A percentile compares a stretch with the other conserved stretches of the same genome.
phyloP scores from a whole-genome alignment of 2,888 invertebrate genomes.

The Perithous albicinctus region DNA sequence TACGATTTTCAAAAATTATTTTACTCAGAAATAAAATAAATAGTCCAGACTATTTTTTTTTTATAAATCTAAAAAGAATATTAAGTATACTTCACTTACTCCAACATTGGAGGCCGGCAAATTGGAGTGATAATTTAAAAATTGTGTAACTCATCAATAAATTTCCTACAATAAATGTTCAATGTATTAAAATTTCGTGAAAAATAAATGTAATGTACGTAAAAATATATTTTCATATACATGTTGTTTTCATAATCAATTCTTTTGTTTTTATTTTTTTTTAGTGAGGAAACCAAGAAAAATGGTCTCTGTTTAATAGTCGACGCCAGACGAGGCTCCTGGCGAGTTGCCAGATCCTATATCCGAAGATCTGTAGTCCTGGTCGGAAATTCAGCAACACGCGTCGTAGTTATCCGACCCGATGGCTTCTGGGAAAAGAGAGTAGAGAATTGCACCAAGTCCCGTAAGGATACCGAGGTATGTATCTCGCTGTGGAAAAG shows the following conservation, averaged over 20 bases:
- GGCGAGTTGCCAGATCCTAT: slow-evolving; percentile 88
- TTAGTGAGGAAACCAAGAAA: slow-evolving; percentile 85
- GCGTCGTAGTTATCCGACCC: slow-evolving; percentile 89
- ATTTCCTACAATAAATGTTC: too few species aligned
- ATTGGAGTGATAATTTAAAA: too few species aligned
- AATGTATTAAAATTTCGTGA: too few species aligned
- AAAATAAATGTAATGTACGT: too few species aligned
- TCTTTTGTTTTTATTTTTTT: slow-evolving; percentile 11
- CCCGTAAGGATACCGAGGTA: slow-evolving; percentile 87
- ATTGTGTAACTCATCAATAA: too few species aligned
- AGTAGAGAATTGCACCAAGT: slow-evolving; percentile 89
- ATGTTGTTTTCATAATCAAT: neutral
- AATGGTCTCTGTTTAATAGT: slow-evolving; percentile 88
- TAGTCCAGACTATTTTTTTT: too few species aligned
- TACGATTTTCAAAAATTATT: too few species aligned
- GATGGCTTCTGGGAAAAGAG: slow-evolving; percentile 92
- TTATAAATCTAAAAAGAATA: too few species aligned
- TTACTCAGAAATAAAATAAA: too few species aligned
- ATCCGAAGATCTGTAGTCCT: slow-evolving; percentile 87
- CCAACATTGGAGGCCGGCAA: too few species aligned
- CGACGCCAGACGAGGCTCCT: slow-evolving; percentile 88
- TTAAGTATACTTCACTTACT: too few species aligned
- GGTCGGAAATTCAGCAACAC: slow-evolving; percentile 85
- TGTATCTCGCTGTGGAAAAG: slow-evolving; percentile 22
- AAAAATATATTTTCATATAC: neutral